Evolutionary conservation across 2,888 invertebrate genomes (phyloP), one percentile per base, ranked within the genome.

Genomic region (Caenorhabditis sinica): DNA sequence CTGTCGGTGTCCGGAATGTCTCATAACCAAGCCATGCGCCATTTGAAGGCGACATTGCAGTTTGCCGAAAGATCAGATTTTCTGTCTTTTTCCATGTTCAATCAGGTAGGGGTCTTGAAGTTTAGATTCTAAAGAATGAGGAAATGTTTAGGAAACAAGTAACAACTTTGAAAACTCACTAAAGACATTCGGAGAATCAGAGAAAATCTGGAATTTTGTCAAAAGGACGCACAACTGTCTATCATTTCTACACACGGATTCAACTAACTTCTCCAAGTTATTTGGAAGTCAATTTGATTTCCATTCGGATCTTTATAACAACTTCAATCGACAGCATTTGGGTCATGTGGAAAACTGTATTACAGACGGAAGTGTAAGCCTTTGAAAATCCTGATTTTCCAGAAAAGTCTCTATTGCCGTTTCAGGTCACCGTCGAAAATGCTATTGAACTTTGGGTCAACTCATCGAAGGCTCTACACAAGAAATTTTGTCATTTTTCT

Each of bases 341-440:
- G 75, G 53, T 20, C 75, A 56, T n/a, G 75, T 75, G 9, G 66
- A 75, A 8, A 75, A 75, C 43, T 75, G 75, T n/a, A 75, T 75
- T 33, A 40, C 75, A 25, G 75, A 75, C 33, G 75, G 75, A 30
- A 66, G 75, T 63, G 75, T 75, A 15, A 20, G 66, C 45, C n/a
- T 36, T 20, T 15, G 13, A 36, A 20, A 36, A 5, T 40, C 49
- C 17, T 49, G 25, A 51, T 68, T n/a, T 4, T 45, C 11, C 45
- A 45, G 45, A 20, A 61, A 36, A 6, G n/a, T 43, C n/a, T n/a
- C n/a, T n/a, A n/a, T 43, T n/a, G 20, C 3, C 20, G n/a, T 58
- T 71, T 43, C 51, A 75, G 75, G 75, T 58, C 3, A 66, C 58
- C 11, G 53, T 75, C 3, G 75, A 75, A 66, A 66, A 75, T 30